These are phyloP conservation scores for Prenolepis imparis DNA, from an alignment of 2,888 invertebrate species.

Conservation along the genomic window DNA sequence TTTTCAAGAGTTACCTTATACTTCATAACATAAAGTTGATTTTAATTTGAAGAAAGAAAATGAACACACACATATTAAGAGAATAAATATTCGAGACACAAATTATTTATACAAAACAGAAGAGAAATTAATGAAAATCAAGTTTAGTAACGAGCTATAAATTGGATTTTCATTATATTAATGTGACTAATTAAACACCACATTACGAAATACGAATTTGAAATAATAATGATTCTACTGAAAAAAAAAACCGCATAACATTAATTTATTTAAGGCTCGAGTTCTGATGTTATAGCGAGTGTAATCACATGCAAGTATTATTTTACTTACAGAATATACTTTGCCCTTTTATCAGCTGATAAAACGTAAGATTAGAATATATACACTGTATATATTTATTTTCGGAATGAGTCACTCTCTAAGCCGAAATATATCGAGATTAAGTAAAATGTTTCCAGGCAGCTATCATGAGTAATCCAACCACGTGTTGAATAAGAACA, in stretches of 20 bases:
- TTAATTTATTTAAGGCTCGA: background rate
- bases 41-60: background rate
- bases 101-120: background rate
- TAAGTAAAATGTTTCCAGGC: background rate
- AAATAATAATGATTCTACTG: background rate
- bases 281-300: background rate
- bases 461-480: background rate
- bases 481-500: background rate
- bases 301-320: background rate
- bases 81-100: background rate
- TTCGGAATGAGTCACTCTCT: background rate
- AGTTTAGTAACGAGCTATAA: background rate
- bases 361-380: background rate
- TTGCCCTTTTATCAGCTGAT: background rate
- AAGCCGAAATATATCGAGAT: background rate
- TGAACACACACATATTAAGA: background rate
- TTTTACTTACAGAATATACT: background rate
- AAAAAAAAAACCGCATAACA: background rate
- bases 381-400: background rate
- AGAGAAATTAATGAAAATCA: background rate
- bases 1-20: background rate
- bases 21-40: background rate
- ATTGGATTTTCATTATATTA: background rate
- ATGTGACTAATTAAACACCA: background rate
- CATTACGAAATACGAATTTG: background rate